These are phyloP conservation scores for Ursus arctos DNA, from an alignment of 2,113 vertebrate genomes.

Conservation along the genomic window DNA sequence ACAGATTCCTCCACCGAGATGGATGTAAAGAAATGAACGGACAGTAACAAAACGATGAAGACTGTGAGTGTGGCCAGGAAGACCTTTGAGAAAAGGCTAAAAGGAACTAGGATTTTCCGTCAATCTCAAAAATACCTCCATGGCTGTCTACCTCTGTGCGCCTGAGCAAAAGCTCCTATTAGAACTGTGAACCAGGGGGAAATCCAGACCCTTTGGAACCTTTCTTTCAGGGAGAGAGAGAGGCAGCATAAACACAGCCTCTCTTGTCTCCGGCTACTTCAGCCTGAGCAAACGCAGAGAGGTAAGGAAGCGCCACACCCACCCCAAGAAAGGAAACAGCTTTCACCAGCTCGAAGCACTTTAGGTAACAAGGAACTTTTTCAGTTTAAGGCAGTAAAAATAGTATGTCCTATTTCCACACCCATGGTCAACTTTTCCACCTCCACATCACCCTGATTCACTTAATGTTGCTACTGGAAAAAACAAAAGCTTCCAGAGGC, in stretches of 20 bases:
- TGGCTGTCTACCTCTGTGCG: neutral
- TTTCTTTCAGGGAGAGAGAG: neutral
- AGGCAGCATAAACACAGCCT: neutral
- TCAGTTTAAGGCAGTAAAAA: neutral
- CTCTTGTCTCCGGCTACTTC: neutral
- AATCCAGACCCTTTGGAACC: rapidly evolving
- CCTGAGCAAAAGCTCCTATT: rapidly evolving
- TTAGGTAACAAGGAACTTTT: constrained; percentile 1
- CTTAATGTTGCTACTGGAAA: neutral
- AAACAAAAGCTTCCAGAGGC: constrained; percentile 31
- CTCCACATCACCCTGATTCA: neutral
- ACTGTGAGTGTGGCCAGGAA: neutral
- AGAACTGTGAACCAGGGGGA: neutral
- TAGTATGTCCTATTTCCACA: neutral
- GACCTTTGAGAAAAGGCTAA: neutral
- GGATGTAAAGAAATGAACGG: neutral
- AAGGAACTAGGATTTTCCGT: neutral
- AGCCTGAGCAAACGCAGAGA: rapidly evolving
- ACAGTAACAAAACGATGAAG: neutral
- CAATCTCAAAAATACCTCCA: neutral
- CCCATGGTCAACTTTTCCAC: neutral
- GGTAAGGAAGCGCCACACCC: neutral
- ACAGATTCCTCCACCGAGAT: neutral
- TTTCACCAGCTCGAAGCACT: neutral
- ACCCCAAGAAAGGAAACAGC: neutral